Base-by-base conservation (phyloP, 2,888 invertebrate species). In the Himalopsyche tibetana region DNA sequence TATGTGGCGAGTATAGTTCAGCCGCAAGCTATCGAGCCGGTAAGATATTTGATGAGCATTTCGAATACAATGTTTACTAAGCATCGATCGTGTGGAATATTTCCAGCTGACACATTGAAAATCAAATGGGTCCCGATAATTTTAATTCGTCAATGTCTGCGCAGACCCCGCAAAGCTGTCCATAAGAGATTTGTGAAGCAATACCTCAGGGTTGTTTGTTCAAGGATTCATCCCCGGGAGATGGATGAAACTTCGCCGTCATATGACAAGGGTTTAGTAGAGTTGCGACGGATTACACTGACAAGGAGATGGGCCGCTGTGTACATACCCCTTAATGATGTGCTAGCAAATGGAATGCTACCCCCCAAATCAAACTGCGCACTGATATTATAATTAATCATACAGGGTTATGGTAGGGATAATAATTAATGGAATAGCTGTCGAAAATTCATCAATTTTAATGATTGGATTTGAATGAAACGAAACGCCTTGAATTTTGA, bases 351-450 rank as follows among this genome's bases (percentile, higher is more conserved):
- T 63, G 63, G 63, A 63, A 63, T 28, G 63, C 3, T 63, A 51
- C 11, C 19, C 63, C 63, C 28, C n/a, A 63, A 63, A 63, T 63
- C 63, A 63, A 63, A 63, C 28, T 63, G 28, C n/a, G 63, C 63
- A 63, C 63, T 63, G 28, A 63, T 28, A 28, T 63, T 63, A 63
- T 63, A 63, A 63, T 63, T 63, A 63, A 63, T 63, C 63, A 63
- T 63, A n/a, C 11, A 9, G 15, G 19, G 63, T 19, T 28, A 28
- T 63, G 4, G n/a, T 63, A 2, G 19, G 4, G 11, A 28, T 63
- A 63, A 28, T 8, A 19, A 63, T 28, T 63, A 63, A 4, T 19
- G 17, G 3, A 5, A 56, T 19, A 3, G 63, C 63, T 63, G 28
- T 19, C 63, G 3, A 63, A 63, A 63, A 63, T 63, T 28, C 19